A percentile compares a stretch with the other conserved stretches of the same genome.
Evolutionary conservation across 2,113 vertebrate genomes (phyloP).

Genomic region (Cyanoliseus patagonus): DNA sequence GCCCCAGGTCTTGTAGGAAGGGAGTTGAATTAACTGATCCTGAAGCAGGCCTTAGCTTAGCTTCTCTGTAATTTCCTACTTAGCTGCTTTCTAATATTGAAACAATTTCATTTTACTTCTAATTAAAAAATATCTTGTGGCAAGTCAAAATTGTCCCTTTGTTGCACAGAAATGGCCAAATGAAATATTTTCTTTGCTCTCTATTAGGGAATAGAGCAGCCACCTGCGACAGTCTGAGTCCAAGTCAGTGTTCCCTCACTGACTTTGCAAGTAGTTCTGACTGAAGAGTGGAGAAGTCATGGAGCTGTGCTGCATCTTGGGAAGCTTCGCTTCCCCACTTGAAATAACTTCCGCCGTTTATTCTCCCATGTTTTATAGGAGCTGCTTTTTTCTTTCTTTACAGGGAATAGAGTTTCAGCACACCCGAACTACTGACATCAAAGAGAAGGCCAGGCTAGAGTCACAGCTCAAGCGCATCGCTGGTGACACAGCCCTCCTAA

Average conservation of each 20-base stretch:
- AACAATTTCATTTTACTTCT: background rate
- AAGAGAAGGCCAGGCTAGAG: slow-evolving; percentile 71
- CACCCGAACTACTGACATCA: slow-evolving; percentile 35
- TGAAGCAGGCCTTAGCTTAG: background rate
- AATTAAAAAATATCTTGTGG: background rate
- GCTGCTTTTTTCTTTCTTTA: background rate
- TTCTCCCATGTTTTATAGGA: background rate
- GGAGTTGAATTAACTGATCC: background rate
- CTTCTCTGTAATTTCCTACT: background rate
- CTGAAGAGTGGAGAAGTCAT: background rate
- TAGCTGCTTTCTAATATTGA: background rate
- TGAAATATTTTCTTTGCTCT: background rate
- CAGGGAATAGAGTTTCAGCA: slow-evolving; percentile 80
- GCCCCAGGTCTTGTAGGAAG: background rate
- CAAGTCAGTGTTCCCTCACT: background rate
- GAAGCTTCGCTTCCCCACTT: background rate
- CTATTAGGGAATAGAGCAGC: background rate
- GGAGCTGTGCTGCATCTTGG: background rate
- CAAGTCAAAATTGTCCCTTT: background rate
- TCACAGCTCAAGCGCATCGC: slow-evolving; percentile 64
- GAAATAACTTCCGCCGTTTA: background rate
- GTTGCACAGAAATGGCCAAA: background rate
- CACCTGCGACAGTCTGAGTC: background rate
- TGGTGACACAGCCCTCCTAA: slow-evolving; percentile 64
- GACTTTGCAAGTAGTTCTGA: background rate